phyloP scores from a whole-genome alignment of 1,140 invertebrate genomes.

The Drosophila melanica region DNA sequence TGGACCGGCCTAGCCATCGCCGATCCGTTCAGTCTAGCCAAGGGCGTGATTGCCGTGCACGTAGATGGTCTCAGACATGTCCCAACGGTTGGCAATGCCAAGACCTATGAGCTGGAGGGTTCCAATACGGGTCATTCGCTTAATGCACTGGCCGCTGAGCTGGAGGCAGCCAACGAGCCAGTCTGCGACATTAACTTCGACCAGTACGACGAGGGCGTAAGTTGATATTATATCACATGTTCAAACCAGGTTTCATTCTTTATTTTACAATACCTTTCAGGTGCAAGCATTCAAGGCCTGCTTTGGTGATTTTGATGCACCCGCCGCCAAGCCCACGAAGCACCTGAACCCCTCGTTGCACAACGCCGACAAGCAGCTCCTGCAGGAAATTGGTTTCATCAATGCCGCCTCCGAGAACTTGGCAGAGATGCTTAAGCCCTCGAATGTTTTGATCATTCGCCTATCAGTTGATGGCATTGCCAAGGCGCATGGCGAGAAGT shows the following conservation, averaged over 20 bases:
- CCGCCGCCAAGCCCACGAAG: slow-evolving; percentile 83
- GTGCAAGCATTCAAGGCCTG: slow-evolving; percentile 82
- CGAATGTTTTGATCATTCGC: slow-evolving; percentile 64
- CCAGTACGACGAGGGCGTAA: slow-evolving; percentile 87
- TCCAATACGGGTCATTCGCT: slow-evolving; percentile 50
- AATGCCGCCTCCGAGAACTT: slow-evolving; percentile 86
- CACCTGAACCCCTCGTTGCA: slow-evolving; percentile 86
- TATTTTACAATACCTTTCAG: slow-evolving; percentile 9
- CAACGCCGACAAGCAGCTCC: slow-evolving; percentile 87
- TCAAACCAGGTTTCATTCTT: not conserved
- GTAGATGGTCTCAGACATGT: slow-evolving; percentile 88
- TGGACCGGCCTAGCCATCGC: slow-evolving; percentile 89
- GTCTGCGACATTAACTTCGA: slow-evolving; percentile 87
- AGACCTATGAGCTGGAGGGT: slow-evolving; percentile 67
- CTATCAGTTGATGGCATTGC: slow-evolving; percentile 68
- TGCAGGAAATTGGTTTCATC: slow-evolving; percentile 87
- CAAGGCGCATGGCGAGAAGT: slow-evolving; percentile 87
- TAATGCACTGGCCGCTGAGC: slow-evolving; percentile 54
- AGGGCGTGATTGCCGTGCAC: slow-evolving; percentile 90
- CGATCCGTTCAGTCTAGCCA: slow-evolving; percentile 91
- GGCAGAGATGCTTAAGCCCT: slow-evolving; percentile 61
- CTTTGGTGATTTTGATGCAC: slow-evolving; percentile 85
- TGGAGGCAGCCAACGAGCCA: slow-evolving; percentile 67
- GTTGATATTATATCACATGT: slow-evolving; percentile 35
- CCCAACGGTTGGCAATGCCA: slow-evolving; percentile 84